Conservation (phyloP, 2,113 vertebrate genomes). For the Poicephalus gulielmi region DNA sequence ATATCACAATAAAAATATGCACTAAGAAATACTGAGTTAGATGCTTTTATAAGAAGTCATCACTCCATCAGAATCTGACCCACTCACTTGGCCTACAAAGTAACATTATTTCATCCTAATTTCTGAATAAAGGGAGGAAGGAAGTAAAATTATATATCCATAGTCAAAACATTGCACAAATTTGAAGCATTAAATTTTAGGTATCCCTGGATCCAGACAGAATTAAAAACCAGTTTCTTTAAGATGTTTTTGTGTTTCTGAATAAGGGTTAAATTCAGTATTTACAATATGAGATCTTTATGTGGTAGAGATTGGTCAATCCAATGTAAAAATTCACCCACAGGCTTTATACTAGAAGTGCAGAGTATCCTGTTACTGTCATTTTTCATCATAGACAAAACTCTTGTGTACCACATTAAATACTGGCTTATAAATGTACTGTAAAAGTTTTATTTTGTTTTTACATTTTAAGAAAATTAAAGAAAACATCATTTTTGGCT, state of each 20-base stretch:
- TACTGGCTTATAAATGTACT: neutral
- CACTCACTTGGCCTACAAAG: neutral
- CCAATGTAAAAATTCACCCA: neutral
- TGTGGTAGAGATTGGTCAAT: neutral
- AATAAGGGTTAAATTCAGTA: neutral
- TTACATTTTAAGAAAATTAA: neutral
- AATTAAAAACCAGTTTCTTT: constrained; percentile 17
- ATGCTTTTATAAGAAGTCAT: neutral
- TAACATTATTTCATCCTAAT: neutral
- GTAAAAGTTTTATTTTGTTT: neutral
- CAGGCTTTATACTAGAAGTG: neutral
- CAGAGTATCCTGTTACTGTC: neutral
- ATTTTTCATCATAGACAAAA: neutral
- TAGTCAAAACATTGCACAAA: neutral
- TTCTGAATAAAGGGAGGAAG: neutral
- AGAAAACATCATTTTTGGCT: neutral
- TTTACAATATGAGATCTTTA: neutral
- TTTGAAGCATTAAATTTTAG: constrained; percentile 1
- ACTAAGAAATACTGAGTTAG: neutral
- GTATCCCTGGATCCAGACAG: neutral
- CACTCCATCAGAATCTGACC: neutral
- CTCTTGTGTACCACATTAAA: neutral
- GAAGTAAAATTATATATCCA: neutral
- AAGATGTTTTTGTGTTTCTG: neutral
- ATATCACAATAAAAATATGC: neutral